Percentiles rank a stretch among this genome's conserved stretches.
Evolutionary conservation across 23 tunicate species (phyloP).

Genomic region (Halocynthia roretzi): DNA sequence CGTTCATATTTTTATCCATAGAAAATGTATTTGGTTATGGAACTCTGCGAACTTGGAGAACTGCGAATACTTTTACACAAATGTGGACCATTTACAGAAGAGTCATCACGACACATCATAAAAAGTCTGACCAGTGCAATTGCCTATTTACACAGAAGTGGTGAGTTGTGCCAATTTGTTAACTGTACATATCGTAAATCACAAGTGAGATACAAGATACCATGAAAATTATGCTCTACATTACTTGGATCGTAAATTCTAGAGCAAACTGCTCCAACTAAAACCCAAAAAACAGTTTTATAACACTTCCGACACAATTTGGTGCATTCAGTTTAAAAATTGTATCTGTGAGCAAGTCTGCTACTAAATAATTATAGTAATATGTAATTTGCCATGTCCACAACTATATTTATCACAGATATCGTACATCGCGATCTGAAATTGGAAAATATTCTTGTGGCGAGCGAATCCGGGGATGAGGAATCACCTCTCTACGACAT

Average conservation of each 20-base stretch:
- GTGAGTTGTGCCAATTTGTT: conserved; percentile 15
- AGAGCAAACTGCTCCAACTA: too few species aligned
- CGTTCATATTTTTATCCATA: not conserved
- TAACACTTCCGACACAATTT: too few species aligned
- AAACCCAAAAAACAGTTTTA: too few species aligned
- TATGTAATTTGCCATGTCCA: too few species aligned
- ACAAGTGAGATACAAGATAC: too few species aligned
- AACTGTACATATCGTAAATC: not conserved
- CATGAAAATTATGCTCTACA: too few species aligned
- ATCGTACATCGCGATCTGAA: conserved; percentile 96
- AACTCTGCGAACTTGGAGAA: conserved; percentile 82
- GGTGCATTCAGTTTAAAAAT: too few species aligned
- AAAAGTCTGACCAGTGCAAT: conserved; percentile 54
- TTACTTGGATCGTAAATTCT: too few species aligned
- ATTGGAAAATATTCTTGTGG: conserved; percentile 79
- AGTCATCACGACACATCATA: conserved; percentile 55
- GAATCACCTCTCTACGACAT: conserved; percentile 61
- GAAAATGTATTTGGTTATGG: conserved; percentile 95
- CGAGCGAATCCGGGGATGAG: conserved; percentile 30
- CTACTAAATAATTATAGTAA: too few species aligned
- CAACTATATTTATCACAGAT: conserved; percentile 30
- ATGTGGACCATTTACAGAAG: conserved; percentile 70
- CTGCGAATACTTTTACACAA: conserved; percentile 37
- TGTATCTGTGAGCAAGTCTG: too few species aligned
- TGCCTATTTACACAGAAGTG: conserved; percentile 77